Evolutionary conservation across 2,113 vertebrate genomes (phyloP).

Genomic region (Nannobrachium achirus): DNA sequence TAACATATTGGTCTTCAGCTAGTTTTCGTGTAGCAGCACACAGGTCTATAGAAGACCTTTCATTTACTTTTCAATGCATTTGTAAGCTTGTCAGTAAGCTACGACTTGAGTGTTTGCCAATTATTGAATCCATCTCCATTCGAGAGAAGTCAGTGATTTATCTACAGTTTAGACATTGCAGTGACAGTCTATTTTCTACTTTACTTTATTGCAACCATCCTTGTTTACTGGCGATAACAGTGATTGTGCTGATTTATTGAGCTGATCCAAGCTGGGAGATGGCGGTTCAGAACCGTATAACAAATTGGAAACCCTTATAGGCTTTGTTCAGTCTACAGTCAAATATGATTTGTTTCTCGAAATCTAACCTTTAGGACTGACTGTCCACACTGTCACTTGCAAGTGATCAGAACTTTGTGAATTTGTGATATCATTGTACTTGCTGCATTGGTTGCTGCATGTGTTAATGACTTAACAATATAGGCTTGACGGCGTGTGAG

Average conservation of each 20-base stretch:
- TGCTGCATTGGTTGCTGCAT: no score
- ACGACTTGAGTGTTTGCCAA: conserved; percentile 10
- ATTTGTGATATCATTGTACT: no score
- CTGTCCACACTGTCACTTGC: no score
- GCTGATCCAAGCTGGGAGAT: no score
- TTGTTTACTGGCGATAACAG: background rate
- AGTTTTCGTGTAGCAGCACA: conserved; percentile 2
- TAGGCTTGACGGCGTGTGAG: no score
- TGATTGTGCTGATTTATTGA: background rate
- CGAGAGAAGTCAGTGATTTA: conserved; percentile 34
- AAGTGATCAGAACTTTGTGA: no score
- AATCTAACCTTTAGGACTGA: no score
- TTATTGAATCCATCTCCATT: conserved; percentile 11
- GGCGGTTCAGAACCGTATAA: no score
- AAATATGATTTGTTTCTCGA: no score
- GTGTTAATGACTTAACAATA: no score
- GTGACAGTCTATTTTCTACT: conserved; percentile 25
- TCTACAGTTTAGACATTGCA: conserved; percentile 13
- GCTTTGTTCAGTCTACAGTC: no score
- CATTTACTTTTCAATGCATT: conserved; percentile 18
- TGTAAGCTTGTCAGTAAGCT: conserved; percentile 51
- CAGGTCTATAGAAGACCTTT: conserved; percentile 8
- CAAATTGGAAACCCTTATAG: no score
- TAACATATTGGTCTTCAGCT: conserved; percentile 23
- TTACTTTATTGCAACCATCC: background rate